Evolutionary conservation across 2,888 invertebrate genomes (phyloP), one percentile per base, ranked within the genome.

Genomic region (Cetonia aurata): DNA sequence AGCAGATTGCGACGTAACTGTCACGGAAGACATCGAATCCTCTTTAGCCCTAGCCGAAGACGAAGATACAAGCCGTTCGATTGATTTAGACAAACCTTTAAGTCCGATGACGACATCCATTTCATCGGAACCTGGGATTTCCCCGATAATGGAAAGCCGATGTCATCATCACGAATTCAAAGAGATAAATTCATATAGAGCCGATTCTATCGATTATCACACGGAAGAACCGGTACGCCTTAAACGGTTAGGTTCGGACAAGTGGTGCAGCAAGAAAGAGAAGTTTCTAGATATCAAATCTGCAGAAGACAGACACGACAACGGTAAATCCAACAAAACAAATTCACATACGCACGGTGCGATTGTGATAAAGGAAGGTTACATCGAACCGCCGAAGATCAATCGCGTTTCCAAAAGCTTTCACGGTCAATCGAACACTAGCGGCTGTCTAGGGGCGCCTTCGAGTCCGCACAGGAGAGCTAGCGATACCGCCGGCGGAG

Each of bases 1-100:
- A 76, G 87, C 88, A 4, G 89, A 89, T 77, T 88, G 87, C 73
- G 89, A 89, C 75, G 83, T 89, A 42, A 84, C 88, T 80, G 88
- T 89, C 78, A 83, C 81, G 0, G 83, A 83, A 77, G 83, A 84
- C 56, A 80, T 82, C 8, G 82, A 82, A 66, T 75, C 76, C 1
- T 77, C 75, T 31, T 59, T 75, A 42, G 65, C 70, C 13, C 59
- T 74, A 62, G 73, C 73, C 10, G 79, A 79, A 65, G 78, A 79
- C 37, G 73, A 74, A 52, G 69, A 71, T 53, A 50, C 71, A 12
- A 19, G 15, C 41, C 37, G 37, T 17, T 50, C 46, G 52, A 6
- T 42, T 13, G 66, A 70, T 56, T 6, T 46, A 10, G 55, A 19
- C n/a, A 41, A 50, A n/a, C 33, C 62, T 1, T 12, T 52, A 37